These are phyloP conservation scores for Dyspetes luteomarginatus DNA, from an alignment of 2,888 invertebrate genomes.

Conservation along the genomic window DNA sequence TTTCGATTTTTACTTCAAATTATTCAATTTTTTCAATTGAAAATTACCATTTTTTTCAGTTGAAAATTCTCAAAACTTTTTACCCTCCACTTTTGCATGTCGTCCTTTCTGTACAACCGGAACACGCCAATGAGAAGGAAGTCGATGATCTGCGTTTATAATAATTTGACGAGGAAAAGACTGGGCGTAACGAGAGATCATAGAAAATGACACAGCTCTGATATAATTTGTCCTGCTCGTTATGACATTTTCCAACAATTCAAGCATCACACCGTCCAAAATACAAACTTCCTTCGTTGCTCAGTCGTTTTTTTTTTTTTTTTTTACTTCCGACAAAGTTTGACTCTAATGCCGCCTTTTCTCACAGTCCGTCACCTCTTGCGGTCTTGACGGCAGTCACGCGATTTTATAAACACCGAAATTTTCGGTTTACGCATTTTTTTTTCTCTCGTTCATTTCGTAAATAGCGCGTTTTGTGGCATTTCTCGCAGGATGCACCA, in stretches of 20 bases:
- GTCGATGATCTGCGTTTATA: slow-evolving; percentile 19
- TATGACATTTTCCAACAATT: slow-evolving; percentile 35
- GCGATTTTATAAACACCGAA: slow-evolving; percentile 56
- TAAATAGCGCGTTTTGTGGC: slow-evolving; percentile 38
- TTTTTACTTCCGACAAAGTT: neutral
- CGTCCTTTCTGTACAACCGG: neutral
- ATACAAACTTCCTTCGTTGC: slow-evolving; percentile 11
- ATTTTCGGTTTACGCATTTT: slow-evolving; percentile 35
- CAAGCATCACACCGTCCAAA: slow-evolving; percentile 40
- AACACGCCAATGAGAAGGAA: slow-evolving; percentile 3
- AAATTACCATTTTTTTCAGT: too few species aligned
- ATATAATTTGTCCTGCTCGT: slow-evolving; percentile 37
- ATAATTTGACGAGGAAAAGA: neutral
- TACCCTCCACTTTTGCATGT: too few species aligned
- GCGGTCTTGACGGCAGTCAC: slow-evolving; percentile 51
- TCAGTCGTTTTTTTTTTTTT: neutral
- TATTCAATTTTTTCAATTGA: too few species aligned
- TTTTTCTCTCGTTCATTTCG: slow-evolving; percentile 12
- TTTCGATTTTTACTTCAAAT: neutral
- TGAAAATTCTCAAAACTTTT: too few species aligned
- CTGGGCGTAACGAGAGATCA: slow-evolving; percentile 21
- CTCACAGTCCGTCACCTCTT: slow-evolving; percentile 61
- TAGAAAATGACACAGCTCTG: slow-evolving; percentile 23
- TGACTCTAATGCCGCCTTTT: slow-evolving; percentile 49
- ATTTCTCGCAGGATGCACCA: slow-evolving; percentile 31